These are phyloP conservation scores for Pionites leucogaster DNA, from an alignment of 2,113 vertebrate genomes.

Conservation along the genomic window DNA sequence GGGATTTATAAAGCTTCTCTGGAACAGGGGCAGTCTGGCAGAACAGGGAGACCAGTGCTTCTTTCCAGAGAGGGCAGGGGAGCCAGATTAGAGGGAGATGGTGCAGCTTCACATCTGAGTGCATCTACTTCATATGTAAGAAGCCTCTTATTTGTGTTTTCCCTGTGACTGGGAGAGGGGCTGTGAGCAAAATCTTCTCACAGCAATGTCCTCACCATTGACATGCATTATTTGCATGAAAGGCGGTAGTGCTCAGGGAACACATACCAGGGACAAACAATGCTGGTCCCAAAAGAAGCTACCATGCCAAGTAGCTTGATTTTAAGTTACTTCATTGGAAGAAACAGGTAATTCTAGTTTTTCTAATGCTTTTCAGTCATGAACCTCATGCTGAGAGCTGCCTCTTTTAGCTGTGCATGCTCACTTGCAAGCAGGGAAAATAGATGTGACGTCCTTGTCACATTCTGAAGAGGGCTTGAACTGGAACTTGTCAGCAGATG, in stretches of 20 bases:
- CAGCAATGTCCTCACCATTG: accelerated
- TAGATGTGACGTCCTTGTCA: neutral
- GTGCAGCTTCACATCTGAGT: neutral
- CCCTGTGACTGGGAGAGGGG: neutral
- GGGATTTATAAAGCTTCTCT: neutral
- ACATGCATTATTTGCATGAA: neutral
- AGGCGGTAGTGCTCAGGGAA: neutral
- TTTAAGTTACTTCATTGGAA: neutral
- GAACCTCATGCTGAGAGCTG: neutral
- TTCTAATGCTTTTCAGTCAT: neutral
- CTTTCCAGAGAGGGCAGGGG: neutral
- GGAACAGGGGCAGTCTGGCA: neutral
- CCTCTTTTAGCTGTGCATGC: neutral
- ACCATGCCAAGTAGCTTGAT: neutral
- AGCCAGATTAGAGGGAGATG: too few species aligned
- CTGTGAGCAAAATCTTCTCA: neutral
- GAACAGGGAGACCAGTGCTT: accelerated
- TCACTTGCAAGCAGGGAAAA: neutral
- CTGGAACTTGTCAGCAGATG: neutral
- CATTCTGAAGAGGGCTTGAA: neutral
- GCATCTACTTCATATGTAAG: neutral
- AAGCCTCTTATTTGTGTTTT: neutral
- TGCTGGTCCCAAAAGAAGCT: neutral
- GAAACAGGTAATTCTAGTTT: neutral
- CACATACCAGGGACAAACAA: neutral